A percentile compares a stretch with the other conserved stretches of the same genome.
These are phyloP conservation scores for Beris chalybata DNA, from an alignment of 2,888 invertebrate genomes.

Conservation along the genomic window DNA sequence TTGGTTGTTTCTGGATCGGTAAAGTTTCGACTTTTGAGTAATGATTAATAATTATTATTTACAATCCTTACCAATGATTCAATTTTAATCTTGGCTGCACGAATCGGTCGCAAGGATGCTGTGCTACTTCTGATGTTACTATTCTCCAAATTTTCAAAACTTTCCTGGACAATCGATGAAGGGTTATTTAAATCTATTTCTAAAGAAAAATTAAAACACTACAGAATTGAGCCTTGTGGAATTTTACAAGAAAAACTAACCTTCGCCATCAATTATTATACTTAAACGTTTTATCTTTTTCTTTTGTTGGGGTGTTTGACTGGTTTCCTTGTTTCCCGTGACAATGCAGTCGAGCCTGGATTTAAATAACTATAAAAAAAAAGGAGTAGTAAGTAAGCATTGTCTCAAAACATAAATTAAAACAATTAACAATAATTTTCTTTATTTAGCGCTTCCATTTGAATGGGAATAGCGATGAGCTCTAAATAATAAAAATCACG, in stretches of 20 bases:
- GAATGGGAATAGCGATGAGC: too few relatives aligned
- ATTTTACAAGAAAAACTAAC: slow-evolving; percentile 1
- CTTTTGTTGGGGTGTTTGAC: slow-evolving; percentile 18
- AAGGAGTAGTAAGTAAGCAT: too few relatives aligned
- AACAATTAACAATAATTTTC: too few relatives aligned
- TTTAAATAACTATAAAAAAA: slow-evolving; percentile 17
- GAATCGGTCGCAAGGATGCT: slow-evolving; percentile 44
- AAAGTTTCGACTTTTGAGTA: background rate
- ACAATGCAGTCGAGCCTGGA: background rate
- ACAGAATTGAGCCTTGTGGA: too few relatives aligned
- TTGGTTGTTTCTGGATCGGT: slow-evolving; percentile 45
- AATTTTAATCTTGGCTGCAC: slow-evolving; percentile 49
- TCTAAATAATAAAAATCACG: too few relatives aligned
- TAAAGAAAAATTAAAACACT: too few relatives aligned
- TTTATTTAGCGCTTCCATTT: too few relatives aligned
- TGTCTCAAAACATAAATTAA: too few relatives aligned
- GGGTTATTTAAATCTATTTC: too few relatives aligned
- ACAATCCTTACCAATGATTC: slow-evolving; percentile 43
- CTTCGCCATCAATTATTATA: slow-evolving; percentile 18
- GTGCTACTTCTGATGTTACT: slow-evolving; percentile 30
- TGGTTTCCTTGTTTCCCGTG: slow-evolving; percentile 6
- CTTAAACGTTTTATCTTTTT: slow-evolving; percentile 19
- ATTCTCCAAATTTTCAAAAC: background rate
- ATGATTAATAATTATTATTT: background rate
- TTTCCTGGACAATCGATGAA: too few relatives aligned